A percentile compares a stretch with the other conserved stretches of the same genome.
Conservation (phyloP, 2,113 vertebrate genomes). For the Scomber colias region DNA sequence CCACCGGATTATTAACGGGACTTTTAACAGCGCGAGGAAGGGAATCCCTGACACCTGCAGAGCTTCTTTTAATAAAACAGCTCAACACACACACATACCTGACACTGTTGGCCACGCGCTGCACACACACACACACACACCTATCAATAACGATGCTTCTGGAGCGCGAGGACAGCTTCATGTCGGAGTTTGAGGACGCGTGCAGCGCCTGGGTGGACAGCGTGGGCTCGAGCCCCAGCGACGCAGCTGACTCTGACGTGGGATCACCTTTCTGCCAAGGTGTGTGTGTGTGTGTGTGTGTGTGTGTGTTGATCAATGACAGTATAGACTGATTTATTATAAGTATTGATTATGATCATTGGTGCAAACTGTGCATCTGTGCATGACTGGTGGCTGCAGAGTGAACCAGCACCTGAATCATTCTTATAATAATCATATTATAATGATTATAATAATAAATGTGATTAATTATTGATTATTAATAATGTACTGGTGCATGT, state of each 20-base stretch:
- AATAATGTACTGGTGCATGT: neutral
- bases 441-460: no score
- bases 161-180: conserved; percentile 77
- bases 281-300: no score
- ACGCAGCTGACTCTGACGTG: conserved; percentile 66
- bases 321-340: no score
- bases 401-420: no score
- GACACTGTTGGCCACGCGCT: neutral
- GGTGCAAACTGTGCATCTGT: no score
- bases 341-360: no score
- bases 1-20: conserved; percentile 53
- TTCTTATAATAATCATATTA: no score
- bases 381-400: no score
- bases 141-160: conserved; percentile 62
- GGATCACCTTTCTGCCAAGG: conserved; percentile 75
- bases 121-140: neutral
- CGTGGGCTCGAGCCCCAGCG: conserved; percentile 71
- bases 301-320: neutral
- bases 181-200: conserved; percentile 80
- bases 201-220: conserved; percentile 82
- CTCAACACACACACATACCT: neutral
- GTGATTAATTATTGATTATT: no score
- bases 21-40: conserved; percentile 1
- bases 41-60: conserved; percentile 1
- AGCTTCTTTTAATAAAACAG: neutral